These are phyloP conservation scores for Aegotheles bennettii DNA, from an alignment of 2,113 vertebrate species.

Conservation along the genomic window DNA sequence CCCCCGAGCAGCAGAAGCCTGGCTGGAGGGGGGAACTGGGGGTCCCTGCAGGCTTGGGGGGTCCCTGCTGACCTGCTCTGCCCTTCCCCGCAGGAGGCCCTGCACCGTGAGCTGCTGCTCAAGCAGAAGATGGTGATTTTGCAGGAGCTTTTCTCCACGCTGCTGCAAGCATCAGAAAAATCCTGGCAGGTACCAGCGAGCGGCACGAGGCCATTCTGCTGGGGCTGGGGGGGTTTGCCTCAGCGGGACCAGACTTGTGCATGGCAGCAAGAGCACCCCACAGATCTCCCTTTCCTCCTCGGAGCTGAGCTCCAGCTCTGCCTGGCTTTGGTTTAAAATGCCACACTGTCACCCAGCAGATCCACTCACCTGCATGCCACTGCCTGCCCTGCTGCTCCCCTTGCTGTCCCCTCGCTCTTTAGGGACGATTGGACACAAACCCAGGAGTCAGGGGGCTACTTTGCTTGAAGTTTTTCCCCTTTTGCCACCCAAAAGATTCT, in stretches of 20 bases:
- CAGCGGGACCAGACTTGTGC: accelerated
- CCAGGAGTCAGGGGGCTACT: not conserved
- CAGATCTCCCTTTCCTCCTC: accelerated
- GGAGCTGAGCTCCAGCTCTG: not conserved
- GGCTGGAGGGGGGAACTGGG: not conserved
- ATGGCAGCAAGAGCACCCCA: not conserved
- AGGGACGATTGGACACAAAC: not conserved
- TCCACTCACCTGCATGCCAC: accelerated
- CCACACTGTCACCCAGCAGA: not conserved
- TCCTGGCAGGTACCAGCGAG: conserved; percentile 75
- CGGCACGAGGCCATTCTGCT: not conserved
- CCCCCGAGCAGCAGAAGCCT: accelerated
- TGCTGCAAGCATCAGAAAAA: conserved; percentile 71
- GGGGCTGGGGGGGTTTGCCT: not conserved
- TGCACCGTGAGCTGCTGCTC: conserved; percentile 75
- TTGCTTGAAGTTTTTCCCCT: not conserved
- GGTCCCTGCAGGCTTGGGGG: accelerated
- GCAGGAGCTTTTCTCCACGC: conserved; percentile 72
- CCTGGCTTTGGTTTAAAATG: not conserved
- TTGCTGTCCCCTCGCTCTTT: not conserved
- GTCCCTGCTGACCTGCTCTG: accelerated
- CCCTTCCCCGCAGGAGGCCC: conserved; percentile 67
- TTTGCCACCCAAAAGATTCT: not conserved
- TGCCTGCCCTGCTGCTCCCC: not conserved
- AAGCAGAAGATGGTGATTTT: conserved; percentile 79